Conservation (phyloP, 2,797 vertebrate genomes). For the Macrochelys suwanniensis region DNA sequence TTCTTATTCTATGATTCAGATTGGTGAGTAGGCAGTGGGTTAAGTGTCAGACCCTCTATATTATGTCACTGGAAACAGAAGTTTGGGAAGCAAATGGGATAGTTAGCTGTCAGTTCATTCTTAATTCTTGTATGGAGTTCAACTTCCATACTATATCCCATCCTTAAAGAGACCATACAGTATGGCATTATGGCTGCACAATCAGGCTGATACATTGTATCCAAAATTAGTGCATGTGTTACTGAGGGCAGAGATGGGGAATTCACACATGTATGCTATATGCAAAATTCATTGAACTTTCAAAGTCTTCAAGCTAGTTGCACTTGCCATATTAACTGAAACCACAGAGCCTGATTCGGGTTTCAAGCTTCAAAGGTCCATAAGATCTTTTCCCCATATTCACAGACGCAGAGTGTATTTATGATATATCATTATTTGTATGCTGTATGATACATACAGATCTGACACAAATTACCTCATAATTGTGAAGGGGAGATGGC, state of each 20-base stretch:
- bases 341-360: not conserved
- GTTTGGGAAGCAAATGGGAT: not conserved
- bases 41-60: not conserved
- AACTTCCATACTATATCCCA: not conserved
- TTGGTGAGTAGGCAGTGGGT: too few relatives aligned
- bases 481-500: not conserved
- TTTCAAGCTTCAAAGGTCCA: constrained; percentile 6
- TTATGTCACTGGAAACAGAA: not conserved
- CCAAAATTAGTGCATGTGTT: not conserved
- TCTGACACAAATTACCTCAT: not conserved
- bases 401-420: not conserved
- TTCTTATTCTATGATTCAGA: not conserved
- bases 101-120: not conserved
- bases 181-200: constrained; percentile 17
- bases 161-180: not conserved
- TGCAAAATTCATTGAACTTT: constrained; percentile 50
- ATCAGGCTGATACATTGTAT: constrained; percentile 8
- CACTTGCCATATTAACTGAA: constrained; percentile 48
- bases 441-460: not conserved
- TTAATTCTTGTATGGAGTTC: constrained; percentile 4
- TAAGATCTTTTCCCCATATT: not conserved
- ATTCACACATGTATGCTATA: constrained; percentile 28
- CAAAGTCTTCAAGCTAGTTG: constrained; percentile 53
- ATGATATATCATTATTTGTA: not conserved
- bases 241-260: constrained; percentile 28